Conservation (phyloP, 2,888 invertebrate genomes). For the Corythucha ciliata region DNA sequence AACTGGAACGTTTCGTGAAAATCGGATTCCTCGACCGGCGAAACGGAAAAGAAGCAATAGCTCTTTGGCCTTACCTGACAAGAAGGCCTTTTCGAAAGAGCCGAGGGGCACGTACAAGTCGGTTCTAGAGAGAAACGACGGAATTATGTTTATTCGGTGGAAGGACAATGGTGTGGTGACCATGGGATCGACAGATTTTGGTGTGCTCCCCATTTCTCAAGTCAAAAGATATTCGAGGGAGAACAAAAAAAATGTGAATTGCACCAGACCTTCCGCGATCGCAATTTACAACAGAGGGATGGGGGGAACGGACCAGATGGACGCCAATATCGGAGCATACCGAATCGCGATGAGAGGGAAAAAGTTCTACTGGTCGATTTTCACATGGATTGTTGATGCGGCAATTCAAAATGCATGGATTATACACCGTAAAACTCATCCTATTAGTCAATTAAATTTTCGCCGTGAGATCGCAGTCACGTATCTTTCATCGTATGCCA, state of each 20-base stretch:
- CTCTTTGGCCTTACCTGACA: too few relatives aligned
- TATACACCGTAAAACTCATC: not conserved
- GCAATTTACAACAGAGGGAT: slow-evolving; percentile 27
- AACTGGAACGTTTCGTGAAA: too few relatives aligned
- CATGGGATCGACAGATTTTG: slow-evolving; percentile 21
- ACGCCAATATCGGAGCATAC: slow-evolving; percentile 26
- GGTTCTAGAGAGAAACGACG: slow-evolving; percentile 5
- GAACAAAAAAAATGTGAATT: slow-evolving; percentile 20
- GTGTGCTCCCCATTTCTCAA: slow-evolving; percentile 7
- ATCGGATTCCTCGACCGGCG: too few relatives aligned
- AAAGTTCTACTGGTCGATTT: slow-evolving; percentile 7
- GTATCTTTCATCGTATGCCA: slow-evolving; percentile 7
- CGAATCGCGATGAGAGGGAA: slow-evolving; percentile 14
- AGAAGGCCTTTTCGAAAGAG: too few relatives aligned
- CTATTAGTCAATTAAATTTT: slow-evolving; percentile 4
- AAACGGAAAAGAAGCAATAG: too few relatives aligned
- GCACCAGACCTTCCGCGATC: slow-evolving; percentile 19
- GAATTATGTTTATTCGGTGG: slow-evolving; percentile 5
- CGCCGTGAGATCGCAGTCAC: not conserved
- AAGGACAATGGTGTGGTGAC: slow-evolving; percentile 18
- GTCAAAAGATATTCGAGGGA: slow-evolving; percentile 19
- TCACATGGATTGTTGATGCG: slow-evolving; percentile 3
- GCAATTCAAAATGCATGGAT: slow-evolving; percentile 8
- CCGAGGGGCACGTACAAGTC: too few relatives aligned
- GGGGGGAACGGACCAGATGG: slow-evolving; percentile 28